Evolutionary conservation across 2,888 invertebrate species (phyloP).

Genomic region (Pseudeuparius sepicola): DNA sequence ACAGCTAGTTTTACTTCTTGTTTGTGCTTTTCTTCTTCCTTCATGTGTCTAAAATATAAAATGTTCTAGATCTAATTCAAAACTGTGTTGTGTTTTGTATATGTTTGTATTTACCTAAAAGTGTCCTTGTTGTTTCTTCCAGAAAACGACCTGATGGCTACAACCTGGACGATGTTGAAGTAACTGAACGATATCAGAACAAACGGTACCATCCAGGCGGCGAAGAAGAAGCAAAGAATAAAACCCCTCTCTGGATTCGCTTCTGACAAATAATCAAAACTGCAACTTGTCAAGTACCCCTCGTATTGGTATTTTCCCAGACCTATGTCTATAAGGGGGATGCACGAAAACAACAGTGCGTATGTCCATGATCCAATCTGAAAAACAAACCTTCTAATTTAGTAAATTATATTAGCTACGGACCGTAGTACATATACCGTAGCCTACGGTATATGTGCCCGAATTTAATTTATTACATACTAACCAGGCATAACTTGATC

Average conservation of each 20-base stretch:
- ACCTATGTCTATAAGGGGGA: constrained; percentile 62
- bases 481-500: constrained; percentile 47
- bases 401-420: no score
- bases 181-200: constrained; percentile 64
- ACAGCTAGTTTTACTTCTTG: constrained; percentile 63
- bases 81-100: not conserved
- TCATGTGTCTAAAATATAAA: constrained; percentile 45
- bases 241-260: constrained; percentile 51
- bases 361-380: constrained; percentile 60
- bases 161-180: constrained; percentile 55
- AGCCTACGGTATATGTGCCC: no score
- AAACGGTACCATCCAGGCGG: constrained; percentile 67
- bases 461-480: no score
- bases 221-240: constrained; percentile 64
- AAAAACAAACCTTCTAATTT: no score
- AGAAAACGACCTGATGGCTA: constrained; percentile 36
- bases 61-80: not conserved
- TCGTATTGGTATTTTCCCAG: constrained; percentile 72
- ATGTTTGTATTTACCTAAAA: constrained; percentile 11
- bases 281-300: constrained; percentile 74
- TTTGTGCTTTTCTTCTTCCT: constrained; percentile 53
- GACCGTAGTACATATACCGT: no score
- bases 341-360: constrained; percentile 55
- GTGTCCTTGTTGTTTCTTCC: no score
- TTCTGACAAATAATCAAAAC: constrained; percentile 74